Percentiles rank a stretch among this genome's conserved stretches.
phyloP scores from a whole-genome alignment of 2,888 invertebrate species.

The Orchestes rusci region DNA sequence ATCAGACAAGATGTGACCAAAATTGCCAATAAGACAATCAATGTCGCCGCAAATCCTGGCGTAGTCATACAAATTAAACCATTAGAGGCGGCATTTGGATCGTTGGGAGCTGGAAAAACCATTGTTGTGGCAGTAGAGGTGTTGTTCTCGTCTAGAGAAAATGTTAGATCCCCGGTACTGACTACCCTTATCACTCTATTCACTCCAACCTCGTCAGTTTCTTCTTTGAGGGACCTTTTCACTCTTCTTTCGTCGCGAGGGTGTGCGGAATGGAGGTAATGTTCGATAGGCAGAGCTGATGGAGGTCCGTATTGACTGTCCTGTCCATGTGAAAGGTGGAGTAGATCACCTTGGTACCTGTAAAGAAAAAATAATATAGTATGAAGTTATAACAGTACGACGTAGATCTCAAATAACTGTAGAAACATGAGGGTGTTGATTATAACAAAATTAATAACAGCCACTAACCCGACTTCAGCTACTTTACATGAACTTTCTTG shows the following conservation, averaged over 20 bases:
- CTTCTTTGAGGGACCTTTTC: conserved; percentile 50
- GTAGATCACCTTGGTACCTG: conserved; percentile 17
- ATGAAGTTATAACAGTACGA: too few relatives aligned
- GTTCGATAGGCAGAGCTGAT: conserved; percentile 52
- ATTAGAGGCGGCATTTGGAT: conserved; percentile 36
- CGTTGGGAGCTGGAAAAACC: conserved; percentile 63
- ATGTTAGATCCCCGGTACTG: conserved; percentile 83
- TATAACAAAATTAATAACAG: too few relatives aligned
- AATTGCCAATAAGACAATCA: conserved; percentile 75
- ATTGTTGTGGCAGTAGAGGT: conserved; percentile 57
- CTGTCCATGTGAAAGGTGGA: conserved; percentile 38
- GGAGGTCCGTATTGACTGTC: conserved; percentile 60
- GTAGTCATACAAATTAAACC: conserved; percentile 89
- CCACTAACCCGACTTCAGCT: too few relatives aligned
- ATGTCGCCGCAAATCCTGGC: conserved; percentile 83
- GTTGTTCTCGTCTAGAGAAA: conserved; percentile 55
- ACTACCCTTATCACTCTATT: conserved; percentile 83
- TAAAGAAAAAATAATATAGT: conserved; percentile 7
- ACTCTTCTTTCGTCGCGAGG: conserved; percentile 68
- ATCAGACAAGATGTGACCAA: conserved; percentile 77
- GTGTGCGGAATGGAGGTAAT: conserved; percentile 60
- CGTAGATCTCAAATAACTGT: too few relatives aligned
- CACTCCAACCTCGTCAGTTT: conserved; percentile 75
- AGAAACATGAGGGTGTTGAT: too few relatives aligned
- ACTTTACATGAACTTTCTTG: too few relatives aligned